A percentile compares a stretch with the other conserved stretches of the same genome.
Evolutionary conservation across 2,888 invertebrate species (phyloP).

Genomic region (Nycteola revayana): DNA sequence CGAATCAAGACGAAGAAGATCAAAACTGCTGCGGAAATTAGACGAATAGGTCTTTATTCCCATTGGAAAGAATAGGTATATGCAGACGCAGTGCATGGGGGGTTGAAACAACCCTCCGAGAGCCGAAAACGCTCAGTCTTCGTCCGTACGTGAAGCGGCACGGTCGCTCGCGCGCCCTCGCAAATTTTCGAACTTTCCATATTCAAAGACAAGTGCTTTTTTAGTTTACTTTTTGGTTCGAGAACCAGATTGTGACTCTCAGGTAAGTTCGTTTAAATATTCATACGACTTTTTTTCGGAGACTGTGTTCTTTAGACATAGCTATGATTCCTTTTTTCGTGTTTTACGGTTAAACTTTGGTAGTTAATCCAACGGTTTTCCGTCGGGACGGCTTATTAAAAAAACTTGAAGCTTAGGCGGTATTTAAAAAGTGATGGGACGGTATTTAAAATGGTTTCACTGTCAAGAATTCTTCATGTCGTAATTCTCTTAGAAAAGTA

Average conservation of each 20-base stretch:
- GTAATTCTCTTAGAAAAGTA: not conserved
- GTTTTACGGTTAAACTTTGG: slow-evolving; percentile 56
- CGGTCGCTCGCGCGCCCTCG: slow-evolving; percentile 33
- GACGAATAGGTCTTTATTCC: slow-evolving; percentile 43
- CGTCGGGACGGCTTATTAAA: slow-evolving; percentile 58
- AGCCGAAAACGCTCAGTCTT: slow-evolving; percentile 42
- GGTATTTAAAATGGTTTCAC: slow-evolving; percentile 38
- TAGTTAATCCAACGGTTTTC: slow-evolving; percentile 52
- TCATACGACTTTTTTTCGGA: slow-evolving; percentile 31
- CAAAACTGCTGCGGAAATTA: slow-evolving; percentile 52
- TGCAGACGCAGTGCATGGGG: slow-evolving; percentile 48
- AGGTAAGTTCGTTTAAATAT: slow-evolving; percentile 47
- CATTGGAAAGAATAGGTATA: slow-evolving; percentile 30
- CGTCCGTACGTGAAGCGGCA: slow-evolving; percentile 33
- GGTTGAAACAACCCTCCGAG: slow-evolving; percentile 40
- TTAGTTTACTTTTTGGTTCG: slow-evolving; percentile 30
- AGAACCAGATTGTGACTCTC: slow-evolving; percentile 27
- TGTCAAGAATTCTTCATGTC: slow-evolving; percentile 12
- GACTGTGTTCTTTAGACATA: slow-evolving; percentile 40
- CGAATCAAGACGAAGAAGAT: slow-evolving; percentile 48
- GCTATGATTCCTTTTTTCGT: slow-evolving; percentile 39
- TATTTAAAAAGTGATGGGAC: slow-evolving; percentile 52
- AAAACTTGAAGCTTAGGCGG: slow-evolving; percentile 57
- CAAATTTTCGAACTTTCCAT: slow-evolving; percentile 35
- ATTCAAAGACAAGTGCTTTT: slow-evolving; percentile 44